phyloP scores from a whole-genome alignment of 2,797 vertebrate genomes.

The Otus scops region DNA sequence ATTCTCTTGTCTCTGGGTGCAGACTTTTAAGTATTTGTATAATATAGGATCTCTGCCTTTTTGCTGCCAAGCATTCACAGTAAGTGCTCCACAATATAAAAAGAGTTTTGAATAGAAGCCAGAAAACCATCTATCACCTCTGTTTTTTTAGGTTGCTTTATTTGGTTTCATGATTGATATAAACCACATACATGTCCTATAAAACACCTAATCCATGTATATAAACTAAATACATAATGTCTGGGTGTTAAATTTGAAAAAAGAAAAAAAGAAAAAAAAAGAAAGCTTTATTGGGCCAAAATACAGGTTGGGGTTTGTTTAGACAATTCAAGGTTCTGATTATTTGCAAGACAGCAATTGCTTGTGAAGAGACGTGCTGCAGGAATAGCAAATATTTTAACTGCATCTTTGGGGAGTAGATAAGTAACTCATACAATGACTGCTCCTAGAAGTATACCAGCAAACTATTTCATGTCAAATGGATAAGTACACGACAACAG shows the following conservation, averaged over 20 bases:
- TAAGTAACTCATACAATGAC: not conserved
- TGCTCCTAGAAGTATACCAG: not conserved
- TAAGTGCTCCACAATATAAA: slow-evolving; percentile 12
- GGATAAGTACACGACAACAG: not conserved
- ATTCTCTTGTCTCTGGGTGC: slow-evolving; percentile 14
- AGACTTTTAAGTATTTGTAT: slow-evolving; percentile 46
- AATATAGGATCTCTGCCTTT: slow-evolving; percentile 35
- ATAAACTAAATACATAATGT: not conserved
- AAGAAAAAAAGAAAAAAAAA: not conserved
- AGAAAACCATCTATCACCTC: not conserved
- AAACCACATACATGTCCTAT: not conserved
- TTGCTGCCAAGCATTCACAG: slow-evolving; percentile 29
- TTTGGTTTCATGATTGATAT: not conserved
- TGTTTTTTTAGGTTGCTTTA: not conserved
- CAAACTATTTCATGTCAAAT: not conserved
- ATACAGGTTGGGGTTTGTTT: not conserved
- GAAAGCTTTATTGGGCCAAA: not conserved
- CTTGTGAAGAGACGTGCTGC: not conserved
- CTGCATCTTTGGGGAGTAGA: not conserved
- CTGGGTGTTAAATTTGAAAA: not conserved
- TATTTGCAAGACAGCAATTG: not conserved
- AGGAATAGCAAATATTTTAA: not conserved
- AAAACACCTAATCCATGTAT: not conserved
- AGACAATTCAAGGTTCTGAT: not conserved
- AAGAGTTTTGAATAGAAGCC: slow-evolving; percentile 24